These are phyloP conservation scores for Acanthopagrus latus DNA, from an alignment of 2,797 vertebrate genomes.

Conservation along the genomic window DNA sequence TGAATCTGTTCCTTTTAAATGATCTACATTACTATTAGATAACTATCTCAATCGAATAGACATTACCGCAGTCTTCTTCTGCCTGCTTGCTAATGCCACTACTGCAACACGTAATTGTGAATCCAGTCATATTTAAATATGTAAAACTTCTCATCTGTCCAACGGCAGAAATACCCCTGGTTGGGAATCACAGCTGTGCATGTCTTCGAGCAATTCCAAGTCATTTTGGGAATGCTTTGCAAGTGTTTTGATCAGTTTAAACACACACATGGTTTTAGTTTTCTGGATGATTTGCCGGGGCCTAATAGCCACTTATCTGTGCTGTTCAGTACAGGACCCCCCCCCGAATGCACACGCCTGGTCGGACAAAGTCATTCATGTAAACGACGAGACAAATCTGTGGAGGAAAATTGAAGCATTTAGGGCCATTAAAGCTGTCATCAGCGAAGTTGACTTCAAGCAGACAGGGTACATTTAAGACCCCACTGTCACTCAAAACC, in stretches of 20 bases:
- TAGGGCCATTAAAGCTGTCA: conserved; percentile 2
- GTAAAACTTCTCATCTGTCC: too few relatives aligned
- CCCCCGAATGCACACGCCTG: not conserved
- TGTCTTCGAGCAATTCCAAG: conserved; percentile 1
- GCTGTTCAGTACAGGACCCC: not conserved
- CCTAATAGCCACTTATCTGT: conserved; percentile 33
- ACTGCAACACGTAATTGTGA: not conserved
- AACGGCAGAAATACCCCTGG: too few relatives aligned
- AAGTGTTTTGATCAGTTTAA: conserved; percentile 10
- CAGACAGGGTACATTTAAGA: conserved; percentile 9
- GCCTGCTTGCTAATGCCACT: not conserved
- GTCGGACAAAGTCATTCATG: conserved; percentile 13
- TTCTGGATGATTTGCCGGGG: not conserved
- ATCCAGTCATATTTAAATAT: not conserved
- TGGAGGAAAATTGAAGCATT: conserved; percentile 19
- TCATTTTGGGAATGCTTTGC: not conserved
- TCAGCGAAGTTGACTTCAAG: conserved; percentile 18
- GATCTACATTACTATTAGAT: not conserved
- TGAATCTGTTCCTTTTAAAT: not conserved
- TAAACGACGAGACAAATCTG: conserved; percentile 31
- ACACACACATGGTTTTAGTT: conserved; percentile 10
- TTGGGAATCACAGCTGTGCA: not conserved
- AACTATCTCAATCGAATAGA: not conserved
- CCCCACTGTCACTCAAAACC: not conserved
- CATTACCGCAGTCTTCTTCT: not conserved